These are phyloP conservation scores for Agapornis canus DNA, from an alignment of 2,797 vertebrate species.

Conservation along the genomic window DNA sequence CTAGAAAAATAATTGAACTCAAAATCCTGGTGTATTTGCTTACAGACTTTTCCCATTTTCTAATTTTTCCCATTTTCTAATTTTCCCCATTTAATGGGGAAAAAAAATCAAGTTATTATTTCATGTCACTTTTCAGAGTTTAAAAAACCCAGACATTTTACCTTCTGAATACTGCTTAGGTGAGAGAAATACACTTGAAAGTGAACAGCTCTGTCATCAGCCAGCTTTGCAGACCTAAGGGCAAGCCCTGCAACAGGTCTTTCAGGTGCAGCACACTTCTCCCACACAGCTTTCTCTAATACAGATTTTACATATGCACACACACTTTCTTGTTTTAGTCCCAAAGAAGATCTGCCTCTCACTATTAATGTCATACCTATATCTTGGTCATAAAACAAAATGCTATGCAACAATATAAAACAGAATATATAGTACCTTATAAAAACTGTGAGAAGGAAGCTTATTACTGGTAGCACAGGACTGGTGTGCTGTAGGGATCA, in stretches of 20 bases:
- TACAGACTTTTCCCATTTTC: not conserved
- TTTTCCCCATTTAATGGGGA: not conserved
- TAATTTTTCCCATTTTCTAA: not conserved
- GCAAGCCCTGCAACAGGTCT: not conserved
- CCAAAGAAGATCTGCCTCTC: not conserved
- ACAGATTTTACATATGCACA: not conserved
- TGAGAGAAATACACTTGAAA: not conserved
- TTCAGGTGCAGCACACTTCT: not conserved
- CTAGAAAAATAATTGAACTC: not conserved
- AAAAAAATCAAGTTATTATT: not conserved
- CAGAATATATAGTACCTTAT: not conserved
- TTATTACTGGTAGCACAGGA: not conserved
- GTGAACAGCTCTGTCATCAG: not conserved
- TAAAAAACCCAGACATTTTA: not conserved
- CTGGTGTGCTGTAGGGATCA: not conserved
- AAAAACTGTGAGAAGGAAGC: not conserved
- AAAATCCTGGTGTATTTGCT: not conserved
- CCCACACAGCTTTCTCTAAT: not conserved
- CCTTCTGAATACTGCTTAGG: not conserved
- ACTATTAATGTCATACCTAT: not conserved
- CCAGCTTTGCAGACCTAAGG: not conserved
- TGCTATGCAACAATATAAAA: not conserved
- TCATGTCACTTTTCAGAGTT: not conserved
- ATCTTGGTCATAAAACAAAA: constrained; percentile 15
- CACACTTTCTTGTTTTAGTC: not conserved